A percentile compares a stretch with the other conserved stretches of the same genome.
Evolutionary conservation across 2,113 vertebrate species (phyloP).

Genomic region (Noturus placidus): DNA sequence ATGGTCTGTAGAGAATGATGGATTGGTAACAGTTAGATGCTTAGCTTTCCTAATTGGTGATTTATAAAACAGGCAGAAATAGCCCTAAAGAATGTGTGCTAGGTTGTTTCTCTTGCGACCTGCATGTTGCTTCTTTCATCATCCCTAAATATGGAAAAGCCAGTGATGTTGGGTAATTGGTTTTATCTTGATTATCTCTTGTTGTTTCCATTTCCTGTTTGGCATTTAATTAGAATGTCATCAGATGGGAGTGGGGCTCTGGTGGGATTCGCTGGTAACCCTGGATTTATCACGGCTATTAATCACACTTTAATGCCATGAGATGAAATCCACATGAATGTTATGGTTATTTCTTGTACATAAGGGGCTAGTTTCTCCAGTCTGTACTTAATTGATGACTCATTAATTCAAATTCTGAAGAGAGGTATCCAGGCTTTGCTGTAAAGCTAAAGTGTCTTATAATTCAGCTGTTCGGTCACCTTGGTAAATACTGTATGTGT

Average conservation of each 20-base stretch:
- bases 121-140: slow-evolving; percentile 47
- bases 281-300: slow-evolving; percentile 30
- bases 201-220: slow-evolving; percentile 52
- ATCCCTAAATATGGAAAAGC: slow-evolving; percentile 32
- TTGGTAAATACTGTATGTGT: slow-evolving; percentile 19
- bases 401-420: slow-evolving; percentile 21
- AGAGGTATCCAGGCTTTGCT: neutral
- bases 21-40: slow-evolving; percentile 24
- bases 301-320: slow-evolving; percentile 30
- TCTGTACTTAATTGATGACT: slow-evolving; percentile 13
- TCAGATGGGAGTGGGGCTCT: slow-evolving; percentile 45
- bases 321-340: neutral
- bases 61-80: neutral
- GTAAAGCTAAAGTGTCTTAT: slow-evolving; percentile 7
- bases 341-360: slow-evolving; percentile 24
- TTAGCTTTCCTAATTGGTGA: slow-evolving; percentile 40
- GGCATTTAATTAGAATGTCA: slow-evolving; percentile 62
- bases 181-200: slow-evolving; percentile 66
- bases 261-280: slow-evolving; percentile 25
- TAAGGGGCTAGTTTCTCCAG: slow-evolving; percentile 4
- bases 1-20: slow-evolving; percentile 23
- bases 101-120: slow-evolving; percentile 1
- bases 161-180: slow-evolving; percentile 61
- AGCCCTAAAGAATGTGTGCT: slow-evolving; percentile 1
- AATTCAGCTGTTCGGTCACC: slow-evolving; percentile 11